Base-by-base conservation (phyloP, 2,888 invertebrate genomes). In the Tromatobia lineatoria region DNA sequence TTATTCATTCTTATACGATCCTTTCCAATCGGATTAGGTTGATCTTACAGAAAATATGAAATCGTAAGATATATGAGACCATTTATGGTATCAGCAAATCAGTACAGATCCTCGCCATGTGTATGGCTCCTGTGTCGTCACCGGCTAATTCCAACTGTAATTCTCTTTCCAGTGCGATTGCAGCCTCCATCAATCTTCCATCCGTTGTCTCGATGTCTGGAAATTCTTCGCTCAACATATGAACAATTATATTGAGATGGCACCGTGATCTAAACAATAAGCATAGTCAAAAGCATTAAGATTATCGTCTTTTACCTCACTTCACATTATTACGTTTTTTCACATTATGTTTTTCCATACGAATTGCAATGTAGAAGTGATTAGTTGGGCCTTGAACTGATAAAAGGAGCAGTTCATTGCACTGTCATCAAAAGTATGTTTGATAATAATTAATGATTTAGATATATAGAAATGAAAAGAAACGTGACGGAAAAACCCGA, bases 31-130 rank as follows among this genome's bases (percentile, higher is more conserved):
- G 15, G 11, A 61, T 78, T 69, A 64, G 54, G 11, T 70, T 66
- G 42, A 10, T 57, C 47, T 54, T 34, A 54, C 8, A 29, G 6
- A n/a, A 29, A 29, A 54, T 23, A 54, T 20, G 54, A 54, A 0
- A 20, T 8, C 8, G 42, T 54, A 20, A 54, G 11, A 2, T 11
- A 54, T 23, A 13, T 61, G 2, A 29, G 11, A n/a, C 20, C n/a
- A 7, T 42, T 89, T 78, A 92, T 59, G 92, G 89, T 74, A 93
- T 90, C 61, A 92, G 88, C 38, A 93, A 87, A 82, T 93, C 93
- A 10, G 92, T 89, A 71, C 86, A 89, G 34, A 91, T 81, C 79
- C 89, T 89, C 0, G 92, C 93, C 70, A 87, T 87, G 59, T 91
- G 90, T 73, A 91, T 81, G 15, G 90, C 86, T 11, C 83, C 77